A percentile compares a stretch with the other conserved stretches of the same genome.
These are phyloP conservation scores for Eptesicus fuscus DNA, from an alignment of 2,113 vertebrate species.

Conservation along the genomic window DNA sequence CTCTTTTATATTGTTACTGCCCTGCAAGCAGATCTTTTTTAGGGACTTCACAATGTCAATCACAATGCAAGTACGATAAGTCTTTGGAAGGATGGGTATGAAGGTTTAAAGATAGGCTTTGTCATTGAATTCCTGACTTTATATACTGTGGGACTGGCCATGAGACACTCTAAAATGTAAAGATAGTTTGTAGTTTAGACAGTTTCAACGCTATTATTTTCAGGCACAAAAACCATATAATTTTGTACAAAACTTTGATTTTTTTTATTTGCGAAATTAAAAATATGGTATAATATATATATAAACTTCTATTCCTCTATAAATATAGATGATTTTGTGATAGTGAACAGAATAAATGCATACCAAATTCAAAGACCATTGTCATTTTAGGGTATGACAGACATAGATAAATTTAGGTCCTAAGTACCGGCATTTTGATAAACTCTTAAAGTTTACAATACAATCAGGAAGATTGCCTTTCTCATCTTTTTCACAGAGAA, in stretches of 20 bases:
- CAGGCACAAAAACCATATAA: constrained; percentile 77
- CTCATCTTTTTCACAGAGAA: constrained; percentile 77
- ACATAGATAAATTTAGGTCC: constrained; percentile 81
- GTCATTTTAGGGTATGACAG: constrained; percentile 82
- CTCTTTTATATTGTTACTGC: constrained; percentile 64
- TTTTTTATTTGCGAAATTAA: constrained; percentile 95
- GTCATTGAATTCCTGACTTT: constrained; percentile 73
- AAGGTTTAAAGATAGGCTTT: constrained; percentile 65
- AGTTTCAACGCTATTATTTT: constrained; percentile 39
- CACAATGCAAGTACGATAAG: constrained; percentile 57
- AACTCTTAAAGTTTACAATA: constrained; percentile 79
- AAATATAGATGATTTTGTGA: constrained; percentile 96
- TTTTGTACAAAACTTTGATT: constrained; percentile 90
- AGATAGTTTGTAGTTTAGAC: constrained; percentile 63
- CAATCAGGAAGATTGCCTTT: constrained; percentile 72
- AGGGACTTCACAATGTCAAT: constrained; percentile 63
- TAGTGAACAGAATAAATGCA: constrained; percentile 92
- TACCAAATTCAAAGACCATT: constrained; percentile 87
- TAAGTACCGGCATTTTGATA: constrained; percentile 79
- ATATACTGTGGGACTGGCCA: constrained; percentile 58
- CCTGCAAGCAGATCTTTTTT: constrained; percentile 64
- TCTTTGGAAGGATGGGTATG: constrained; percentile 61
- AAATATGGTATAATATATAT: constrained; percentile 89
- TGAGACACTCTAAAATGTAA: constrained; percentile 58
- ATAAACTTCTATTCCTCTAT: constrained; percentile 95